These are phyloP conservation scores for Melanotaenia maccullochi DNA, from an alignment of 2,797 vertebrate species.

Conservation along the genomic window DNA sequence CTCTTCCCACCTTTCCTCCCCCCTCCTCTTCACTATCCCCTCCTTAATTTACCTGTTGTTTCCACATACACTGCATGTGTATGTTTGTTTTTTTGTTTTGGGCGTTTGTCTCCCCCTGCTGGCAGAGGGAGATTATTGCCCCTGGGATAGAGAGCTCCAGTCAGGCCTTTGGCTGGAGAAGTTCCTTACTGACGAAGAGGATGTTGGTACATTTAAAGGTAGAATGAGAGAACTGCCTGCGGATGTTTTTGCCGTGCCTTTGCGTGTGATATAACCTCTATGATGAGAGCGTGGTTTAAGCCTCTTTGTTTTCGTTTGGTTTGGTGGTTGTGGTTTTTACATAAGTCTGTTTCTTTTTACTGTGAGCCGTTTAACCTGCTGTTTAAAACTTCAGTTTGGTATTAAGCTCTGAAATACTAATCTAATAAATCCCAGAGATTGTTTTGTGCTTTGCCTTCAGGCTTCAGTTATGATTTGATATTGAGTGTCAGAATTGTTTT, in stretches of 20 bases:
- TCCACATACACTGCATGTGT: slow-evolving; percentile 18
- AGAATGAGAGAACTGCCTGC: slow-evolving; percentile 79
- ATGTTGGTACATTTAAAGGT: slow-evolving; percentile 93
- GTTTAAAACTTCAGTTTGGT: slow-evolving; percentile 33
- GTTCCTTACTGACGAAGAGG: slow-evolving; percentile 89
- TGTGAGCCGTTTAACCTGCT: slow-evolving; percentile 37
- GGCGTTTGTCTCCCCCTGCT: slow-evolving; percentile 87
- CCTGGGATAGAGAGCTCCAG: slow-evolving; percentile 93
- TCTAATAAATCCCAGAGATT: slow-evolving; percentile 25
- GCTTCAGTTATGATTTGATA: slow-evolving; percentile 55
- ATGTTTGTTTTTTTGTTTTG: slow-evolving; percentile 13
- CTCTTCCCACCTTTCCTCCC: slow-evolving; percentile 33
- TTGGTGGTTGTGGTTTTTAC: slow-evolving; percentile 42
- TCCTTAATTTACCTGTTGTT: not conserved
- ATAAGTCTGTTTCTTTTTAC: slow-evolving; percentile 11
- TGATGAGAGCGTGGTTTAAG: slow-evolving; percentile 19
- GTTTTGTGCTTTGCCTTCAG: slow-evolving; percentile 39
- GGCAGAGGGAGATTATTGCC: slow-evolving; percentile 96
- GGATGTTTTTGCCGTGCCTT: slow-evolving; percentile 70
- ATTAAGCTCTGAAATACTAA: slow-evolving; percentile 57
- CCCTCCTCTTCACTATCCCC: slow-evolving; percentile 45
- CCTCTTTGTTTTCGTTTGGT: slow-evolving; percentile 13
- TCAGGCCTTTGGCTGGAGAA: slow-evolving; percentile 91
- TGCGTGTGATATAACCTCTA: slow-evolving; percentile 37
- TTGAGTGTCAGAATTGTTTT: slow-evolving; percentile 25